Conservation (phyloP, 2,888 invertebrate species). For the Caenorhabditis sp. region DNA sequence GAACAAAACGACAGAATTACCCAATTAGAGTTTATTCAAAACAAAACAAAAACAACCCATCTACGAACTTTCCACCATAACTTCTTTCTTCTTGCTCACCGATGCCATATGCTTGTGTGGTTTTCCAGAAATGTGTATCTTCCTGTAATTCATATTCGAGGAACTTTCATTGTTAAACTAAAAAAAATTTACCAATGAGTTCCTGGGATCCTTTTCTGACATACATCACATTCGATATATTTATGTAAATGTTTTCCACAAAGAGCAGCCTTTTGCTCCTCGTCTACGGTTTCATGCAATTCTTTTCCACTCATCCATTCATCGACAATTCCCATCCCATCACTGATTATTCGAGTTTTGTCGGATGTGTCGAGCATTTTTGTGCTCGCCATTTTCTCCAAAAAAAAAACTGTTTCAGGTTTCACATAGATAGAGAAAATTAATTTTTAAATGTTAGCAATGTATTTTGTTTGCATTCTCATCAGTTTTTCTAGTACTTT, state of each 20-base stretch:
- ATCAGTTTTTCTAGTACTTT: no score
- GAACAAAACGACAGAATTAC: no score
- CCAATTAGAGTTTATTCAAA: no score
- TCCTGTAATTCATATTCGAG: constrained; percentile 29
- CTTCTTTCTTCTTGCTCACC: neutral
- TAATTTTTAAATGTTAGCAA: no score
- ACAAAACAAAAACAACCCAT: no score
- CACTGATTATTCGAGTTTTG: constrained; percentile 27
- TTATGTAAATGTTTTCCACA: constrained; percentile 26
- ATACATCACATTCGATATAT: constrained; percentile 30
- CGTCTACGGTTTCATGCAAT: constrained; percentile 23
- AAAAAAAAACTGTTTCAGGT: neutral
- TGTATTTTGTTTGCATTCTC: no score
- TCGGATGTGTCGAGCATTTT: constrained; percentile 46
- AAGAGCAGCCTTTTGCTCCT: neutral
- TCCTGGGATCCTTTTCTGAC: constrained; percentile 33
- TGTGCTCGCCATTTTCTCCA: constrained; percentile 41
- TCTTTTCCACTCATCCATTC: constrained; percentile 42
- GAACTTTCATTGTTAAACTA: neutral
- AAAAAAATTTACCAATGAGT: constrained; percentile 25
- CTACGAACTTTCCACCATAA: no score
- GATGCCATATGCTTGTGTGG: constrained; percentile 25
- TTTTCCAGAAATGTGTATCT: constrained; percentile 53
- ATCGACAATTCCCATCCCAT: constrained; percentile 43
- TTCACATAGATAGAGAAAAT: neutral